phyloP scores from a whole-genome alignment of 2,888 invertebrate species.

The Adelognathus sp. region DNA sequence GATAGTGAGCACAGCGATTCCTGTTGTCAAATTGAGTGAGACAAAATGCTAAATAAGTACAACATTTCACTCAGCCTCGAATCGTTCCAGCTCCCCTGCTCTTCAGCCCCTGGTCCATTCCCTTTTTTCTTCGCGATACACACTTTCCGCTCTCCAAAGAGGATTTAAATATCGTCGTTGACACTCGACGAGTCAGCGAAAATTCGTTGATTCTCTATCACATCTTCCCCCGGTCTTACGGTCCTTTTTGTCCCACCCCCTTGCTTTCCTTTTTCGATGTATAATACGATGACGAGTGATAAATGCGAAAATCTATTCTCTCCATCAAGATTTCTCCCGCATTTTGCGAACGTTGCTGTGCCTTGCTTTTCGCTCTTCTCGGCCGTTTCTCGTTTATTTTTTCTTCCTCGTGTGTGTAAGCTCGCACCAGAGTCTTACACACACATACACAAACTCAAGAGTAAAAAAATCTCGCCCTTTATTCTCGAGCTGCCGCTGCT shows the following conservation, averaged over 20 bases:
- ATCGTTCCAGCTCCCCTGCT: not conserved
- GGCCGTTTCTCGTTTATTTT: not conserved
- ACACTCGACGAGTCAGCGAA: conserved; percentile 38
- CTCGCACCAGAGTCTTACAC: not conserved
- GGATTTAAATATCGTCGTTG: conserved; percentile 41
- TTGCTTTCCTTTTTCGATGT: no score
- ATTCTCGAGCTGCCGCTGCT: no score
- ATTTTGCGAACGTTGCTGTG: conserved; percentile 25
- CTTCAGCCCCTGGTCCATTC: not conserved
- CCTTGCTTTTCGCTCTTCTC: not conserved
- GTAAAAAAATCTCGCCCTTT: no score
- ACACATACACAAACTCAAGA: not conserved
- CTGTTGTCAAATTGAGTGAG: no score
- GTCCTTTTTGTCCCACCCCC: not conserved
- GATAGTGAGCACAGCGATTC: no score
- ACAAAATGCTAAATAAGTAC: not conserved
- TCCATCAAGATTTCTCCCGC: not conserved
- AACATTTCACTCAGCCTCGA: not conserved
- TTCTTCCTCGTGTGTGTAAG: not conserved
- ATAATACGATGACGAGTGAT: conserved; percentile 17
- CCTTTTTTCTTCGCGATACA: not conserved
- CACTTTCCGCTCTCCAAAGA: not conserved
- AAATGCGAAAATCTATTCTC: conserved; percentile 32
- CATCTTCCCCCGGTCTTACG: not conserved
- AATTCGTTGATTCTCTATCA: not conserved